Evolutionary conservation across 2,113 vertebrate genomes (phyloP), one percentile per base, ranked within the genome.

Genomic region (Australoheros scitulus): DNA sequence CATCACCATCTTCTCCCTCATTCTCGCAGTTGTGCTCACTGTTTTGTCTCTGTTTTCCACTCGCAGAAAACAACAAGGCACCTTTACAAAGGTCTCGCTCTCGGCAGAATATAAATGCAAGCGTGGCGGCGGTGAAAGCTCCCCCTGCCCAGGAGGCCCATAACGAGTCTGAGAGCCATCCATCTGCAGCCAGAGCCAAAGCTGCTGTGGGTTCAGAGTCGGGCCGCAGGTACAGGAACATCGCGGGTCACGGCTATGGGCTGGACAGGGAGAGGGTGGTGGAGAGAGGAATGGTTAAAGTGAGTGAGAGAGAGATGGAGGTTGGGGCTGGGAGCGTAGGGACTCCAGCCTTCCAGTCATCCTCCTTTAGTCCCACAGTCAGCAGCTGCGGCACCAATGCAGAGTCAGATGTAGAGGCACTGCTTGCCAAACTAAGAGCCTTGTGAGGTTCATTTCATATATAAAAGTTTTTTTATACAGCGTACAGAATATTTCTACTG

Each of bases 341-440:
- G 79, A 20, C 59, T 47, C 26, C 38, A 2, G 59, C 79, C 47
- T 43, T 76, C 58, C 87, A 84, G 76, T 1, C 79, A 1, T 29
- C 84, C 56, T 83, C 87, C 65, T 61, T 76, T 10, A 78, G 32
- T 52, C 70, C 87, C 38, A 50, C 75, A 2, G 65, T 88, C 65
- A 56, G 80, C 68, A 80, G 83, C 85, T 83, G 80, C 11, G 63
- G 79, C 80, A 14, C 86, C 57, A 92, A 82, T 2, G 90, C 87
- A 36, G 93, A 93, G 55, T 83, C 94, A 7, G 97, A 99, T 92
- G 97, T 99, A 13, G 98, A 99, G 93, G 96, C 97, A 91, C 97
- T 99, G 15, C 95, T 99, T 85, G 97, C 97, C 82, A 96, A 96
- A 93, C 96, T 99, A 79, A 95, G 97, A 92, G 97, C 97, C 15